Conservation (phyloP, 2,113 vertebrate species). For the Phoenicopterus ruber region DNA sequence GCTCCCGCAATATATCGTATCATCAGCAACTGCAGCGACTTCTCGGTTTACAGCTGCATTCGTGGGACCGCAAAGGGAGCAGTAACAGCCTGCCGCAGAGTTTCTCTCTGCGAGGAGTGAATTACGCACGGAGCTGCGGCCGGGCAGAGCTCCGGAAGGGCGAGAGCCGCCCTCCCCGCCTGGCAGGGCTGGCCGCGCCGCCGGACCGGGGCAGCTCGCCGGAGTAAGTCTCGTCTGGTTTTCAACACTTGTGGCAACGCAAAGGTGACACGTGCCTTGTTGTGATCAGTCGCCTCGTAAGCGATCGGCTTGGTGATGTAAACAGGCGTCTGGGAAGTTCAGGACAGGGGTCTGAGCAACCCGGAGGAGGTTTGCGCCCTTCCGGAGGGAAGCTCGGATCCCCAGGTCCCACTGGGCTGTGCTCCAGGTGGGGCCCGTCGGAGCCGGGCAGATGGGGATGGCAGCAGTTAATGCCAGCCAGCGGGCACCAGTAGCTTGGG, state of each 20-base stretch:
- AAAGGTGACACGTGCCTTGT: accelerated
- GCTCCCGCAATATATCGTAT: accelerated
- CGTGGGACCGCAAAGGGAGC: not conserved
- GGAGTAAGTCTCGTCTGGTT: not conserved
- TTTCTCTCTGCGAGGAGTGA: not conserved
- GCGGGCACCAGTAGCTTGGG: not conserved
- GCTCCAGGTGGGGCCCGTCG: not conserved
- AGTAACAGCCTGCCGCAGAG: not conserved
- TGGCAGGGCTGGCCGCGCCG: accelerated
- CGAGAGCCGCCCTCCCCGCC: not conserved
- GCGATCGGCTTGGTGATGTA: accelerated
- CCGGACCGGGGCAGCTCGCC: accelerated
- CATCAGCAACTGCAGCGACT: not conserved
- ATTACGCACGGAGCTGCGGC: accelerated
- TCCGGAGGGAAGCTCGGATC: not conserved
- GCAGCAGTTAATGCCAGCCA: not conserved
- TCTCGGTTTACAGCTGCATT: not conserved
- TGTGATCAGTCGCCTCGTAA: accelerated
- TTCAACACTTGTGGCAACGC: accelerated
- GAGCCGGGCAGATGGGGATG: not conserved
- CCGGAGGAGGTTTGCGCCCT: not conserved
- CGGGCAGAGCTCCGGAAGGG: not conserved
- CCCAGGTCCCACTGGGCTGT: no score
- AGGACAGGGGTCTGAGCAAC: no score
- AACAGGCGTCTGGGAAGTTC: not conserved